Base-by-base conservation (phyloP, 2,797 vertebrate species). In the Gastrophryne carolinensis region DNA sequence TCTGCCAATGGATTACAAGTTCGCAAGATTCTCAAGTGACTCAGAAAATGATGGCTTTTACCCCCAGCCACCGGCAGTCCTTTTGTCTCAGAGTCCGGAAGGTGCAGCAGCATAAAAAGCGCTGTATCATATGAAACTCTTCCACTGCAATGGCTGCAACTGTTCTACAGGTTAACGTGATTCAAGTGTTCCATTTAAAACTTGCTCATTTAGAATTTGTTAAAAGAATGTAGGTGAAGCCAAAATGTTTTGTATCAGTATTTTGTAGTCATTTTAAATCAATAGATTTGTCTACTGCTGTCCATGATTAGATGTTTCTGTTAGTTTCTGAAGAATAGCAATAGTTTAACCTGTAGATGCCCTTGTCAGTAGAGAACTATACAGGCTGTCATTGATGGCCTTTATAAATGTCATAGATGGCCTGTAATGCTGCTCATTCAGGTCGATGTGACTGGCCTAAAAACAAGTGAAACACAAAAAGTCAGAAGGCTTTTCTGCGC, bases 1-100 rank as follows among this genome's bases (percentile, higher is more conserved):
- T 90, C 93, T 98, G 80, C 94, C 96, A 8, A 86, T 98, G 91
- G 95, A 98, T 90, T 95, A 94, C 83, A 94, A 93, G 86, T 98
- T 98, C 85, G 88, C 88, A 81, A 92, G 91, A 83, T 98, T 98
- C 87, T 97, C 94, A 80, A 83, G 90, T 85, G 93, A 78, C 85
- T 93, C 93, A 69, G 89, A 91, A 85, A 96, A 89, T 65, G 89
- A 86, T 1, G 96, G 96, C 70, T 98, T 96, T 86, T 98, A 94
- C 84, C 96, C 96, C 69, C 85, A 90, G 24, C 94, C 95, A 81
- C 95, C 92, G 0, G 87, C 90, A 82, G 89, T 86, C 3, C 87
- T 96, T 83, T 83, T 95, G 84, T 90, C 89, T 60, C 72, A 67
- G 63, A 67, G 35, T 12, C 50, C 47, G 6, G 63, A 75, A 32